Percentiles rank a stretch among this genome's conserved stretches.
These are phyloP conservation scores for Potamarius usumacintae DNA, from an alignment of 2,113 vertebrate species.

Conservation along the genomic window DNA sequence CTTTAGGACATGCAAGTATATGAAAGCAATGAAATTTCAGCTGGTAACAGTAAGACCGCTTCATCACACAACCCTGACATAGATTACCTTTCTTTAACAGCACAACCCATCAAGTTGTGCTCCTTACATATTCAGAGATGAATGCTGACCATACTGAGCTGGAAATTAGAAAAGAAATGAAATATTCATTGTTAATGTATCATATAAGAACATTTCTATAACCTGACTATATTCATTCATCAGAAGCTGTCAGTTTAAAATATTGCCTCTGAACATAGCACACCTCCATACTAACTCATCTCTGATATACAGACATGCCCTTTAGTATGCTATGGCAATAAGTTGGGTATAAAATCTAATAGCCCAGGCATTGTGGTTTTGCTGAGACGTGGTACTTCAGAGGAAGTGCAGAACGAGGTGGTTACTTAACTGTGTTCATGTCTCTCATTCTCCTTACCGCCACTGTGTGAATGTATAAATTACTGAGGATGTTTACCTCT, in stretches of 20 bases:
- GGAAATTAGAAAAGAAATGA: background rate
- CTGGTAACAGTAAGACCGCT: background rate
- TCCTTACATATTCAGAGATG: background rate
- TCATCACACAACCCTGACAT: background rate
- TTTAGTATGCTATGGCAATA: background rate
- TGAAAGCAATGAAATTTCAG: background rate
- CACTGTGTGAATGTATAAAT: slow-evolving; percentile 54
- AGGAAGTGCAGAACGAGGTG: background rate
- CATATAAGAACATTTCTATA: background rate
- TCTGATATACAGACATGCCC: background rate
- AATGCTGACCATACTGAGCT: background rate
- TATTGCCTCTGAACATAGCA: background rate
- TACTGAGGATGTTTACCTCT: slow-evolving; percentile 64
- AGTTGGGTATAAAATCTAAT: slow-evolving; percentile 5
- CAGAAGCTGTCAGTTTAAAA: slow-evolving; percentile 15
- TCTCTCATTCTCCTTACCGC: slow-evolving; percentile 34
- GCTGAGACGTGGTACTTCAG: slow-evolving; percentile 2
- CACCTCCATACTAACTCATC: background rate
- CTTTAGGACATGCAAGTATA: background rate
- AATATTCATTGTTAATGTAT: background rate
- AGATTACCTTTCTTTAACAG: background rate
- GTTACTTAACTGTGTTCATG: slow-evolving; percentile 11
- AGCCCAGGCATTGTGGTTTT: slow-evolving; percentile 19
- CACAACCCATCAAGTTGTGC: background rate
- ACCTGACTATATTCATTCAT: background rate